Percentiles rank a stretch among this genome's conserved stretches.
Conservation (phyloP, 1,140 invertebrate species). For the Micrasema minimum region DNA sequence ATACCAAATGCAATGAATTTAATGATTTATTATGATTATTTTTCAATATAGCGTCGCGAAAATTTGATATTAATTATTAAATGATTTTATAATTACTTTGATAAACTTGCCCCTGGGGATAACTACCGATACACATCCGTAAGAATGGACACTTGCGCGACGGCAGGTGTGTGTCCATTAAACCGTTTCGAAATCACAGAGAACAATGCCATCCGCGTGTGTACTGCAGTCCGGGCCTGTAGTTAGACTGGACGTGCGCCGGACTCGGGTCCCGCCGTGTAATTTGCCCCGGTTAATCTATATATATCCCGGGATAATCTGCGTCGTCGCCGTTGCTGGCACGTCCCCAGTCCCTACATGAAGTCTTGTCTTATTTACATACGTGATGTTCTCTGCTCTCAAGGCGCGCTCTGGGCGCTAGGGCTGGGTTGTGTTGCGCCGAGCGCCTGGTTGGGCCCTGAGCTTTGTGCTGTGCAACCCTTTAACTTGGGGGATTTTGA, state of each 20-base stretch:
- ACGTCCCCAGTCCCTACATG: conserved; percentile 47
- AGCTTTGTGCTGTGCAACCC: too few species aligned
- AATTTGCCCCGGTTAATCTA: conserved; percentile 51
- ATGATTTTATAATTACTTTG: too few species aligned
- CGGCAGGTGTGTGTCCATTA: conserved; percentile 38
- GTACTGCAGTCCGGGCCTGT: not conserved
- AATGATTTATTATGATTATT: too few species aligned
- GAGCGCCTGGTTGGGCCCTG: not conserved
- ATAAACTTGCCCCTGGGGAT: not conserved
- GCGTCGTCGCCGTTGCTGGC: conserved; percentile 26
- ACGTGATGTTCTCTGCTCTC: conserved; percentile 40
- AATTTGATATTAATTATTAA: too few species aligned
- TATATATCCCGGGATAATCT: conserved; percentile 50
- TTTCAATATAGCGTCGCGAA: too few species aligned
- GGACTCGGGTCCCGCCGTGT: conserved; percentile 32
- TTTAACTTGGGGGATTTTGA: too few species aligned
- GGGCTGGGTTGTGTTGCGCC: not conserved
- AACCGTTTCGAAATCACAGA: conserved; percentile 40
- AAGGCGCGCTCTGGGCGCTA: not conserved
- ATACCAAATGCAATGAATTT: too few species aligned
- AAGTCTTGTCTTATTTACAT: conserved; percentile 51
- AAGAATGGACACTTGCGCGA: conserved; percentile 31
- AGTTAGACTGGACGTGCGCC: conserved; percentile 36
- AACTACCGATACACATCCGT: conserved; percentile 31
- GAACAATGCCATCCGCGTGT: conserved; percentile 34